phyloP scores from a whole-genome alignment of 2,797 vertebrate species.

The Myotis myotis region DNA sequence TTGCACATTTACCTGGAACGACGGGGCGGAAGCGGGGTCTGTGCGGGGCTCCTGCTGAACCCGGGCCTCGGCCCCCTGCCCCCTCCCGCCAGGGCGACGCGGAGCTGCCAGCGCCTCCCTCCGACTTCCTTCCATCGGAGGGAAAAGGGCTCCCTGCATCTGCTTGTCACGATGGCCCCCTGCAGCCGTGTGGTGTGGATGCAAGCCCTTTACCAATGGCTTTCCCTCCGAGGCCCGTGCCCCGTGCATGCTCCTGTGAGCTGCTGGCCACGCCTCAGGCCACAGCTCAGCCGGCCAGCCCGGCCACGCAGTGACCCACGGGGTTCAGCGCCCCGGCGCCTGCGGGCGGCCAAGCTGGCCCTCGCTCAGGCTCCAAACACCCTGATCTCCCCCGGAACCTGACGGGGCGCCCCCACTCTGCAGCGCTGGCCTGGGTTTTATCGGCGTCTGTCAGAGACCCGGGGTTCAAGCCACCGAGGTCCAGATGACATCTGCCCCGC shows the following conservation, averaged over 20 bases:
- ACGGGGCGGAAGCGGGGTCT: constrained; percentile 76
- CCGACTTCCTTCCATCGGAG: not conserved
- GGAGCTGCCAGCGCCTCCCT: constrained; percentile 14
- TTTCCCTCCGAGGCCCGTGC: not conserved
- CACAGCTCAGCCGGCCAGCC: constrained; percentile 16
- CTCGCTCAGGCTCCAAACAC: constrained; percentile 50
- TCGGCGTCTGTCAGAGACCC: constrained; percentile 84
- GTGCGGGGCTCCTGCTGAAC: constrained; percentile 61
- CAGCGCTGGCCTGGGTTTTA: constrained; percentile 70
- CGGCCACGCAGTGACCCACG: not conserved
- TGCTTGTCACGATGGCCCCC: constrained; percentile 3
- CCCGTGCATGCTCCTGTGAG: not conserved
- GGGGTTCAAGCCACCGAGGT: constrained; percentile 87
- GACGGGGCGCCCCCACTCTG: constrained; percentile 64
- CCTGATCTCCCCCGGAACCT: constrained; percentile 50
- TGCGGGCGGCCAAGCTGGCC: constrained; percentile 49
- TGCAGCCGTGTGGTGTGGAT: not conserved
- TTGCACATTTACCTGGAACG: constrained; percentile 75
- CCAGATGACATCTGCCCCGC: constrained; percentile 89
- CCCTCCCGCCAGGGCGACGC: not conserved
- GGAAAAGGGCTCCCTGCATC: not conserved
- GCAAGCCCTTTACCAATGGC: constrained; percentile 14
- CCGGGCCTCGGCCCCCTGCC: not conserved
- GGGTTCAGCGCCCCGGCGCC: not conserved
- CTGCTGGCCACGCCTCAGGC: not conserved